Conservation (phyloP, 2,888 invertebrate species). For the Sisyra nigra region DNA sequence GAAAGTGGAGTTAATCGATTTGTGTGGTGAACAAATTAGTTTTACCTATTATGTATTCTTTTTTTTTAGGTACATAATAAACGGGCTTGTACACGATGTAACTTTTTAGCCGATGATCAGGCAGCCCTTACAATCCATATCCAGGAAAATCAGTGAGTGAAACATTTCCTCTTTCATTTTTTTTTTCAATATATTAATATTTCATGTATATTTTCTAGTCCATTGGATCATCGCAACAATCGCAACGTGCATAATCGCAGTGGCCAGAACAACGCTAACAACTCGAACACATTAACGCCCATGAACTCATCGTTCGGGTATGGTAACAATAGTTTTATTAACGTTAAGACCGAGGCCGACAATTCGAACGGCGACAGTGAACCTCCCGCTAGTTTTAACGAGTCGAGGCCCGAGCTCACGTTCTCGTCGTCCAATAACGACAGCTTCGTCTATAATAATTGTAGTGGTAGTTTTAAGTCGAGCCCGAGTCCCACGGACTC, state of each 20-base stretch:
- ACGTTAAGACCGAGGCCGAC: background rate
- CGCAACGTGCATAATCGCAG: slow-evolving; percentile 18
- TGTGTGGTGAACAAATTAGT: no score
- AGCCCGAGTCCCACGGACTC: background rate
- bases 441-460: background rate
- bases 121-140: slow-evolving; percentile 64
- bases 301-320: slow-evolving; percentile 7
- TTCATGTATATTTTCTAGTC: slow-evolving; percentile 36
- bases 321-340: background rate
- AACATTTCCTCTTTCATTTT: background rate
- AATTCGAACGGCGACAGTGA: background rate
- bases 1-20: no score
- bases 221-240: slow-evolving; percentile 42
- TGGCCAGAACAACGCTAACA: slow-evolving; percentile 9
- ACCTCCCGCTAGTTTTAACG: background rate
- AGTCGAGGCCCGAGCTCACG: no score
- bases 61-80: slow-evolving; percentile 55
- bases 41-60: no score
- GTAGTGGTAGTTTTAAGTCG: background rate
- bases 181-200: slow-evolving; percentile 6
- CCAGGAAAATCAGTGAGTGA: slow-evolving; percentile 53
- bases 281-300: slow-evolving; percentile 7
- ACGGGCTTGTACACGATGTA: slow-evolving; percentile 76
- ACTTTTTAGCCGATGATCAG: slow-evolving; percentile 72
- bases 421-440: no score